Evolutionary conservation across 92 coral and sea anemone species (phyloP).

Genomic region (Phenganax marumi): DNA sequence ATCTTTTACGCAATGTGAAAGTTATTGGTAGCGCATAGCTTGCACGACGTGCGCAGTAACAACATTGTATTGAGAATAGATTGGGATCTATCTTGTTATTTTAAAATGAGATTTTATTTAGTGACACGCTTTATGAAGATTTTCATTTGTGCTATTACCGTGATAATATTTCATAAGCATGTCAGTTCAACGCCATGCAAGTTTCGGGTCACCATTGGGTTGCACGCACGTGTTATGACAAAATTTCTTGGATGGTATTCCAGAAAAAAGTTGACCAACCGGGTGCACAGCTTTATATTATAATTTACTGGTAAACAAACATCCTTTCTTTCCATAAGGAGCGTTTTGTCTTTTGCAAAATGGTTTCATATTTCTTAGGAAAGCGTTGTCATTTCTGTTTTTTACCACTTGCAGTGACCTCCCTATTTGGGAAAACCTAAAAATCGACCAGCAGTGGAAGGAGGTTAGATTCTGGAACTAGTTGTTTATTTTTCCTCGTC

Average conservation of each 20-base stretch:
- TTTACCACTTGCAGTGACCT: slow-evolving; percentile 15
- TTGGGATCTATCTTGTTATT: too few species aligned
- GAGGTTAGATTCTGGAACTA: neutral
- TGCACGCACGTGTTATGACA: slow-evolving; percentile 23
- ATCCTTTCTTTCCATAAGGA: neutral
- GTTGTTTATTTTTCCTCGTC: neutral
- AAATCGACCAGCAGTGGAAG: neutral
- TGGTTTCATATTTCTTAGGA: slow-evolving; percentile 20
- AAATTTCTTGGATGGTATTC: slow-evolving; percentile 24
- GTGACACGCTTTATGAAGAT: too few species aligned
- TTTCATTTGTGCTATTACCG: too few species aligned
- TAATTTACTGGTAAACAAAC: slow-evolving; percentile 2
- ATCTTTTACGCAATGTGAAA: too few species aligned
- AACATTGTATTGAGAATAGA: too few species aligned
- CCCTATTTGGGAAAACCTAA: slow-evolving; percentile 11
- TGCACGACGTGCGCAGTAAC: too few species aligned
- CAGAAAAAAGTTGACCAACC: slow-evolving; percentile 19
- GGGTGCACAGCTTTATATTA: slow-evolving; percentile 8
- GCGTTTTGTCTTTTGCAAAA: slow-evolving; percentile 7
- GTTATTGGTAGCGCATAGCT: too few species aligned
- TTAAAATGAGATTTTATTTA: too few species aligned
- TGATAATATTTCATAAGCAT: neutral
- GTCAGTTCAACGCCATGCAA: slow-evolving; percentile 22
- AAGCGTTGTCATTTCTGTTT: slow-evolving; percentile 31
- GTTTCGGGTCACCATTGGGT: slow-evolving; percentile 23